Conservation (phyloP, 2,797 vertebrate genomes). For the Diplodus sargus region DNA sequence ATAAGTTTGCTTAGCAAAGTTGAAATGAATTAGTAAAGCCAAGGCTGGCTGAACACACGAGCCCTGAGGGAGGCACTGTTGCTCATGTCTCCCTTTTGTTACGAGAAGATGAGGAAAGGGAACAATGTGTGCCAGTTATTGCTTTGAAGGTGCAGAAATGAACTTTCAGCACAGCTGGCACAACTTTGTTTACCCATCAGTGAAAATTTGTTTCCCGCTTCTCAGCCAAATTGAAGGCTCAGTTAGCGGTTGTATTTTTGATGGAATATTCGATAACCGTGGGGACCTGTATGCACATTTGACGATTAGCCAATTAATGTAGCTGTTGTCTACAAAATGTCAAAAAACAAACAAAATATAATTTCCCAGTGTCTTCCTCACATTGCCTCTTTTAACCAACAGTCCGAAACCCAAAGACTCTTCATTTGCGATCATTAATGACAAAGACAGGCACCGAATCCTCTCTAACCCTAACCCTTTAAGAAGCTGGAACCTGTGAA, state of each 20-base stretch:
- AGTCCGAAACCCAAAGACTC: no score
- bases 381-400: no score
- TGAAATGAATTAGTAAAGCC: constrained; percentile 59
- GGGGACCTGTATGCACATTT: constrained; percentile 16
- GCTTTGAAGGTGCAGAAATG: constrained; percentile 49
- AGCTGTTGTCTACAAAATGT: no score
- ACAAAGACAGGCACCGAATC: no score
- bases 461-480: no score
- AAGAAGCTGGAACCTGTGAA: no score
- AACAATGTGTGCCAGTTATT: constrained; percentile 33
- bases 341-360: no score
- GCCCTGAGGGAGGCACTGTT: constrained; percentile 62
- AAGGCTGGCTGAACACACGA: constrained; percentile 42
- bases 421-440: no score
- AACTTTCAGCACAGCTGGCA: constrained; percentile 30
- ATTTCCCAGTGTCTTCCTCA: background rate
- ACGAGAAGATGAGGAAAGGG: constrained; percentile 11
- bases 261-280: constrained; percentile 18
- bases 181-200: constrained; percentile 8
- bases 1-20: constrained; percentile 66
- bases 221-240: constrained; percentile 7
- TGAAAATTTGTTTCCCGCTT: background rate
- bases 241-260: constrained; percentile 18
- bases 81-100: constrained; percentile 31
- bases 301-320: background rate